phyloP scores from a whole-genome alignment of 2,888 invertebrate species.

The Meganola albula region DNA sequence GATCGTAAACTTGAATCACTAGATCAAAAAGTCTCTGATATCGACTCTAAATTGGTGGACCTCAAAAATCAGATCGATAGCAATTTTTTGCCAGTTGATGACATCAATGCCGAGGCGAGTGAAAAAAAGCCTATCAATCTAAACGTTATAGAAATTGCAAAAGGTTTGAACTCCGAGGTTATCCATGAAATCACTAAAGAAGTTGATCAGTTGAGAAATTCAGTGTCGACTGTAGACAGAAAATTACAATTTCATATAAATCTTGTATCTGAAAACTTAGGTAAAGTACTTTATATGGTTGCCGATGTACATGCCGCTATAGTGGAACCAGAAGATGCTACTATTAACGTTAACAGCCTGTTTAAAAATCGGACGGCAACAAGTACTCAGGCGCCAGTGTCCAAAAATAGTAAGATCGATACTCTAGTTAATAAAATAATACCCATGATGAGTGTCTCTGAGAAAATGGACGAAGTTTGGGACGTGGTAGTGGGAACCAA shows the following conservation, averaged over 20 bases:
- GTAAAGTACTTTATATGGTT: constrained; percentile 86
- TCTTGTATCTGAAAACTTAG: constrained; percentile 88
- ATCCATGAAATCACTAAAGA: constrained; percentile 89
- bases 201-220: constrained; percentile 86
- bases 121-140: constrained; percentile 91
- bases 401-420: constrained; percentile 86
- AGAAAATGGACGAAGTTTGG: constrained; percentile 95
- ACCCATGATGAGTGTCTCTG: constrained; percentile 90
- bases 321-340: constrained; percentile 82
- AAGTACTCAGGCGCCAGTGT: constrained; percentile 76
- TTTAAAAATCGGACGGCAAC: constrained; percentile 77
- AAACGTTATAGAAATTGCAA: constrained; percentile 89
- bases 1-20: constrained; percentile 83
- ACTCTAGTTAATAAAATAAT: constrained; percentile 88
- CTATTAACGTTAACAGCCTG: constrained; percentile 69
- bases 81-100: constrained; percentile 87
- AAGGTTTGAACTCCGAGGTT: constrained; percentile 88
- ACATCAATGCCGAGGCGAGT: constrained; percentile 91
- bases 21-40: constrained; percentile 90
- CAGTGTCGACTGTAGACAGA: constrained; percentile 86
- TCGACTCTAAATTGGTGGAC: constrained; percentile 86
- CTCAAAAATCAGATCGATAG: constrained; percentile 90
- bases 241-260: constrained; percentile 91
- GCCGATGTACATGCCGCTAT: constrained; percentile 90
- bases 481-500: constrained; percentile 93